Base-by-base conservation (phyloP, 2,888 invertebrate genomes). In the Drosophila dives region DNA sequence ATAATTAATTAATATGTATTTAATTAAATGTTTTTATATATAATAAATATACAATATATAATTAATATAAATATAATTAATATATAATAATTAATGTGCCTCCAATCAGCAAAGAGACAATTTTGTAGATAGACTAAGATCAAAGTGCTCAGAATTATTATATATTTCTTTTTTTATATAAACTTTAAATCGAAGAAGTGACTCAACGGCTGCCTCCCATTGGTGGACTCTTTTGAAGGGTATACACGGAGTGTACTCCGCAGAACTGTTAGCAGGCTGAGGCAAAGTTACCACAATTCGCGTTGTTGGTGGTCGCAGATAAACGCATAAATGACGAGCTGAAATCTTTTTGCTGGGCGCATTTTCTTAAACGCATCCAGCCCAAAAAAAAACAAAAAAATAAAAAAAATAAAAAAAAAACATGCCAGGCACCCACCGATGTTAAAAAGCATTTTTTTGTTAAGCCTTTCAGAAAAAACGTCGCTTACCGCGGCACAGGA, bases 311-410 rank as follows among this genome's bases (percentile, higher is more conserved):
- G 82, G 85, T 66, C 75, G 75, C 72, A 86, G 86, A 86, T 86
- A 86, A 86, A 86, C 90, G 86, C 86, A 86, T 86, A 86, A 86
- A 86, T 86, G 86, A 90, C 90, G 90, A 86, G 86, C 83, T 84
- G 72, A 86, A 86, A 86, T 86, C 90, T 89, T 75, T 80, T 75
- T 83, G 69, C 86, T 64, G 62, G 73, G 59, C 29, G 83, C 87
- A 80, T 84, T 89, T 86, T 86, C 88, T 84, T 89, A 58, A 77
- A 72, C 66, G 38, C 71, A n/a, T 17, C 15, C 17, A 6, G 38
- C 55, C 29, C 36, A 8, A 7, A 7, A 29, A 29, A 29, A 29
- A 29, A 29, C 5, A 29, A 29, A 26, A 26, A 26, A 3, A 26
- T 4, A 0, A 6, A 29, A 29, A 29, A 29, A 29, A 29, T 1